Evolutionary conservation across 2,113 vertebrate genomes (phyloP), one percentile per base, ranked within the genome.

Genomic region (Polypterus bichir): DNA sequence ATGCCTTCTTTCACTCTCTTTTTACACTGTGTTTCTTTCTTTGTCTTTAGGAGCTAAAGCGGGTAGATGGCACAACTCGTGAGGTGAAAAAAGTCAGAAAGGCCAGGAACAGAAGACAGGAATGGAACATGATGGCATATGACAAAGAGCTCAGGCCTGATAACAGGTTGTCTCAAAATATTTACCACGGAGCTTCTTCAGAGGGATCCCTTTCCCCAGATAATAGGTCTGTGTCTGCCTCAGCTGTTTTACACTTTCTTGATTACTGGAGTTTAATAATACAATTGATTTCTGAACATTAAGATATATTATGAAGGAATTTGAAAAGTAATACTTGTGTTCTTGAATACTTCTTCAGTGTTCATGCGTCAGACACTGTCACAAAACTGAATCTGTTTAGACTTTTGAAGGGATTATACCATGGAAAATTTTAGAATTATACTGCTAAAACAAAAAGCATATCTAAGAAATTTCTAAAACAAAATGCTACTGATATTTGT

Each of bases 51-150:
- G 94, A 98, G 76, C 93, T 98, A 84, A 94, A 89, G 59, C 91
- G 91, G 63, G 84, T 97, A 79, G 96, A 97, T 66, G 93, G 95
- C 73, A 96, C 95, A 8, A 81, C 97, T 66, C 91, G 96, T 65
- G 95, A 99, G 88, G 95, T 99, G 76, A 99, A 99, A 89, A 99
- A 97, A 78, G 93, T 99, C 77, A 89, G 96, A 64, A 99, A 99
- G 83, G 96, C 96, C 61, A 88, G 95, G 64, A 98, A 99, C 86
- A 93, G 96, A 78, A 89, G 96, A 46, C 95, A 98, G 77, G 96
- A 99, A 74, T 99, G 96, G 96, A 98, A 92, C 79, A 97, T 99
- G 90, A 93, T 99, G 94, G 96, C 96, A 4, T 92, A 95, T 84
- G 96, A 99, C 83, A 99, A 97, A 81, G 95, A 99, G 81, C 90